These are phyloP conservation scores for Zapornia atra DNA, from an alignment of 2,113 vertebrate species.

Conservation along the genomic window DNA sequence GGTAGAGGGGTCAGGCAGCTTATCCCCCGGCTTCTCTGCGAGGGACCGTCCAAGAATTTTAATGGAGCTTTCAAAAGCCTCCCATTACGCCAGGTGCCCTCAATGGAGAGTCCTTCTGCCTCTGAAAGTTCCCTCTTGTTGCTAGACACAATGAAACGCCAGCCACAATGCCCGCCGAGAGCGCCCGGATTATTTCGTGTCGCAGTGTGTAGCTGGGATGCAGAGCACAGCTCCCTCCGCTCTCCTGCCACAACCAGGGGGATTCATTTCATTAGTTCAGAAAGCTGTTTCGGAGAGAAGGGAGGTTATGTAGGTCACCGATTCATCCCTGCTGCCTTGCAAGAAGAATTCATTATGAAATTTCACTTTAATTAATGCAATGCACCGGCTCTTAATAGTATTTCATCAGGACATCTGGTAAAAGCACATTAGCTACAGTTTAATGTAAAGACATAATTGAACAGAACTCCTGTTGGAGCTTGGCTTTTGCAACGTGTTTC, in stretches of 20 bases:
- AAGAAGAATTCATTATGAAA: constrained; percentile 60
- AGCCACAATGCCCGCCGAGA: neutral
- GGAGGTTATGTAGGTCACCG: constrained; percentile 38
- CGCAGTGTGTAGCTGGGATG: neutral
- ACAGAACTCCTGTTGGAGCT: neutral
- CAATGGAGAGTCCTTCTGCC: neutral
- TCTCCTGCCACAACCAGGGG: neutral
- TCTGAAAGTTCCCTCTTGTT: neutral
- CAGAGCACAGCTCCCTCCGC: neutral
- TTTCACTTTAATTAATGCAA: constrained; percentile 61
- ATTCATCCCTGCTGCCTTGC: constrained; percentile 14
- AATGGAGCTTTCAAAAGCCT: constrained; percentile 34
- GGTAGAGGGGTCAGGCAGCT: constrained; percentile 9
- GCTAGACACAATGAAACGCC: neutral
- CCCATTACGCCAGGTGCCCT: neutral
- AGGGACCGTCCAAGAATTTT: constrained; percentile 20
- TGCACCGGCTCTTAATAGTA: constrained; percentile 16
- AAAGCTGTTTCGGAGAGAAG: neutral
- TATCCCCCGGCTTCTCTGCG: neutral
- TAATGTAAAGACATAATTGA: constrained; percentile 30
- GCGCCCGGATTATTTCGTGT: neutral
- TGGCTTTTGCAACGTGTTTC: constrained; percentile 25
- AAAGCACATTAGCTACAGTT: constrained; percentile 47
- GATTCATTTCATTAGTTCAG: constrained; percentile 38
- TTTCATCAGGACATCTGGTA: constrained; percentile 57